Base-by-base conservation (phyloP, 2,797 vertebrate species). In the Pseudocheirus occidentalis region DNA sequence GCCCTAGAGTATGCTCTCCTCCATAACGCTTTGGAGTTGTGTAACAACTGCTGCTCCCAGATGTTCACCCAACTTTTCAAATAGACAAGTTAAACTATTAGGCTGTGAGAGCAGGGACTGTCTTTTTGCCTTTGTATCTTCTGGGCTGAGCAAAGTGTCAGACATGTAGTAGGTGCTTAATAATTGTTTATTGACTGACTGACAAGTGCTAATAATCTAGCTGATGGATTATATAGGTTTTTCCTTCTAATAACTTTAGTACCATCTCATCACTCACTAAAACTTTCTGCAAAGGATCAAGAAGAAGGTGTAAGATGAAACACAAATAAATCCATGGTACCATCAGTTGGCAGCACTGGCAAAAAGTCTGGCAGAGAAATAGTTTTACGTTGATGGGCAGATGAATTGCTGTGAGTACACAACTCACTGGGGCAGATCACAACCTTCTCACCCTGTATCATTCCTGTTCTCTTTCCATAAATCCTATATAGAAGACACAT, bases 291-390 rank as follows among this genome's bases (percentile, higher is more conserved):
- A 92, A 52, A 94, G 50, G 95, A 54, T 95, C 94, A 96, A 92
- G 27, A 87, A 96, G 81, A 57, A 54, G 93, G n/a, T 11, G 5
- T 16, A 92, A 95, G 93, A 91, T 93, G 94, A 97, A 97, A 81
- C 2, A 81, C 18, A 46, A 81, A 81, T 46, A 81, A 81, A 97
- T 96, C 97, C 96, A 98, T 97, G 97, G 97, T 97, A 93, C 91
- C 95, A 97, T 95, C 97, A 97, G 97, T 98, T 96, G 96, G 97
- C 95, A 96, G 96, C 95, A 66, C 62, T 97, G 97, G 94, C 97
- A 96, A 98, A 98, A 98, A 97, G 96, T 96, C 94, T 93, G 94
- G 94, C 97, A 52, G 93, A 91, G 95, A 95, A 97, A 97, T 55
- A 57, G 52, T 93, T 58, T 94, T 46, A 81, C n/a, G 40, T 81